Base-by-base conservation (phyloP, 2,888 invertebrate genomes). In the Parapristionchus giblindavisi region DNA sequence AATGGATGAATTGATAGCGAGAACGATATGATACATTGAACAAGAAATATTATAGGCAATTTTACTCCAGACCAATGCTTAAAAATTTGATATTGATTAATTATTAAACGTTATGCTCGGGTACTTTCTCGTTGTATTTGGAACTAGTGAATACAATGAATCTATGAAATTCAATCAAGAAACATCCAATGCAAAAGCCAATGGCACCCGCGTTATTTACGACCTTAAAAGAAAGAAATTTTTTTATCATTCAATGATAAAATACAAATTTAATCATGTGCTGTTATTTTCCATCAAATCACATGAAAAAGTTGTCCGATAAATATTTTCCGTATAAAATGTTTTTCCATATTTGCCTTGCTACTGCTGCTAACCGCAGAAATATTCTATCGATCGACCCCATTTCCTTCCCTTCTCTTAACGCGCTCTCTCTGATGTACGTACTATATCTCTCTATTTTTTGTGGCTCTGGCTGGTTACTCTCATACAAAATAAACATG, bases 81-180 rank as follows among this genome's bases (percentile, higher is more conserved):
- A 5, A 52, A 6, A 52, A n/a, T 6, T n/a, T 14, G n/a, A 52
- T 52, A 29, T 27, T 14, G 29, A 6, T 24, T 21, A 3, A 27
- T 56, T 24, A 56, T n/a, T n/a, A 56, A 58, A 32, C 60, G 14
- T n/a, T n/a, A n/a, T n/a, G n/a, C n/a, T n/a, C n/a, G n/a, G n/a
- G n/a, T 6, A 34, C 60, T n/a, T 60, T 34, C n/a, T 60, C 60
- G 21, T 21, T 11, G 17, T 21, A n/a, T 0, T 14, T 14, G 36
- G 34, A 17, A 21, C 14, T 21, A 1, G 34, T 17, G 3, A 60
- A 21, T 0, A 60, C 60, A 6, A 36, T 1, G 21, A 60, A 60
- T 36, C 60, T 11, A 14, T 60, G 60, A 36, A 60, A 11, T 60
- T 60, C 60, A 14, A 60, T 60, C 2, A 60, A 21, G 3, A 60